phyloP scores from a whole-genome alignment of 2,113 vertebrate genomes.

The Physeter macrocephalus region DNA sequence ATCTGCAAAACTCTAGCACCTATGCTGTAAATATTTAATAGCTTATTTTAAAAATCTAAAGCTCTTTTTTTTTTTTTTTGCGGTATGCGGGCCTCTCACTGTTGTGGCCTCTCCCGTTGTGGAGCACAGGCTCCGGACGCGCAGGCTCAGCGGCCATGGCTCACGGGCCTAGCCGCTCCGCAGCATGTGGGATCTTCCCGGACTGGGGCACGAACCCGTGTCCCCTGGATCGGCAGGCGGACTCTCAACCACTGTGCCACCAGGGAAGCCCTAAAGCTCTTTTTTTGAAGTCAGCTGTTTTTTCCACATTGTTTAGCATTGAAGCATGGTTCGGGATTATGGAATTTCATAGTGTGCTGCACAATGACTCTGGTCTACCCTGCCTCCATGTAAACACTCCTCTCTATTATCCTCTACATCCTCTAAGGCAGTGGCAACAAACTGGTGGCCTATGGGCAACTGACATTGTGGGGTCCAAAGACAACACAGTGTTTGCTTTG shows the following conservation, averaged over 20 bases:
- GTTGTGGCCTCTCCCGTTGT: no score
- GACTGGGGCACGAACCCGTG: no score
- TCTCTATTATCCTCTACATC: background rate
- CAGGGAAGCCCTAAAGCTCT: no score
- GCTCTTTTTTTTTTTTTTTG: background rate
- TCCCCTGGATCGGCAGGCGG: no score
- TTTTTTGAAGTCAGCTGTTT: background rate
- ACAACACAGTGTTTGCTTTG: background rate
- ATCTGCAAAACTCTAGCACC: background rate
- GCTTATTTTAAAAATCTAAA: background rate
- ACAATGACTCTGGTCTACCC: background rate
- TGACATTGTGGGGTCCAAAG: background rate
- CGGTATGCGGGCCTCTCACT: no score
- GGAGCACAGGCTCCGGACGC: no score
- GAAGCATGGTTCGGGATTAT: background rate
- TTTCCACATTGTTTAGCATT: background rate
- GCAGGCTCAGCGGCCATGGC: no score
- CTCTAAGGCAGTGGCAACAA: background rate
- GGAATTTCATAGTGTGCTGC: background rate
- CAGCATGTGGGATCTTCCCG: no score
- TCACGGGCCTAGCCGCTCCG: no score
- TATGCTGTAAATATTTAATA: slow-evolving; percentile 25
- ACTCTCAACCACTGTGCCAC: no score
- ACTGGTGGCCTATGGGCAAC: background rate
- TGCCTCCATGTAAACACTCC: background rate